A percentile compares a stretch with the other conserved stretches of the same genome.
phyloP scores from a whole-genome alignment of 2,113 vertebrate species.

The Eulemur rufifrons region DNA sequence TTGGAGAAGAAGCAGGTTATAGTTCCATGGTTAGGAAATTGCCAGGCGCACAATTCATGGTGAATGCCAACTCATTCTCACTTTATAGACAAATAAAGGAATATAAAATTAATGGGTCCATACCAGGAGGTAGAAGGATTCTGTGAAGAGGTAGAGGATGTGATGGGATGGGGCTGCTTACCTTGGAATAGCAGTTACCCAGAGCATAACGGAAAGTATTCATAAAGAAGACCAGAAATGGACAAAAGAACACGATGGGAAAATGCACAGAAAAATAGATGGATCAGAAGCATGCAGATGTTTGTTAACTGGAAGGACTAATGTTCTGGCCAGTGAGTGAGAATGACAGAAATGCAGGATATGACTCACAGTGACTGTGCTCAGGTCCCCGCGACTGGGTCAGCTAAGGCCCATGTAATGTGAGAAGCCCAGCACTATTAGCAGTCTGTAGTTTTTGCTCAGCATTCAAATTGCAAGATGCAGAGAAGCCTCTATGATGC shows the following conservation, averaged over 20 bases:
- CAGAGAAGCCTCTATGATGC: background rate
- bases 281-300: rapidly evolving
- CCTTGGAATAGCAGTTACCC: background rate
- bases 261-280: background rate
- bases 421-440: background rate
- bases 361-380: too few relatives aligned
- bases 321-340: background rate
- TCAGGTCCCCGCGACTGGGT: background rate
- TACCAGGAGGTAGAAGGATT: background rate
- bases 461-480: background rate
- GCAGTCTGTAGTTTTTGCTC: background rate
- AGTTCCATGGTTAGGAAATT: background rate
- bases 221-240: background rate
- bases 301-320: background rate
- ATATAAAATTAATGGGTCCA: background rate
- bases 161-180: background rate
- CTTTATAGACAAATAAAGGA: background rate
- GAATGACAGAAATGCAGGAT: background rate
- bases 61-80: background rate
- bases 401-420: background rate
- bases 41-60: background rate
- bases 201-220: background rate
- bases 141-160: background rate
- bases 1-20: background rate
- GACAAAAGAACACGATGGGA: background rate